Conservation (phyloP, 2,797 vertebrate genomes). For the Molothrus ater region DNA sequence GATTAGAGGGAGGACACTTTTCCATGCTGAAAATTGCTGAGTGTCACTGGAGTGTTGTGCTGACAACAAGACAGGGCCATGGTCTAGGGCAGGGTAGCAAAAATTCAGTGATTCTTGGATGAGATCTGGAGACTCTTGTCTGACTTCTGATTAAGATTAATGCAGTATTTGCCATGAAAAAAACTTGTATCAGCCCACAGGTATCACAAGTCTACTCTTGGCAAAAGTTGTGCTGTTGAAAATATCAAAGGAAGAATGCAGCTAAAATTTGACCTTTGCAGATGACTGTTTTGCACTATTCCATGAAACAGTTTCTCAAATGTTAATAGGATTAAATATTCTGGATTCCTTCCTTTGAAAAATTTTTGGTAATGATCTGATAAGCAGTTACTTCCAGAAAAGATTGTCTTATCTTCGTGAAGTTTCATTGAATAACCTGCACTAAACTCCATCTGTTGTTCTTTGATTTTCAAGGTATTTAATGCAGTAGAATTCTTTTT, state of each 20-base stretch:
- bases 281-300: neutral
- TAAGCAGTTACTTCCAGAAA: neutral
- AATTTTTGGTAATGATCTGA: neutral
- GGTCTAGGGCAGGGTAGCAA: neutral
- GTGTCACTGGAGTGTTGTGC: too few relatives aligned
- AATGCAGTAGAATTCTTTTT: neutral
- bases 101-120: neutral
- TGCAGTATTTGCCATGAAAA: neutral
- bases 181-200: neutral
- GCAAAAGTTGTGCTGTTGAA: neutral
- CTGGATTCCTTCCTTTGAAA: neutral
- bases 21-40: neutral
- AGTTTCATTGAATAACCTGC: neutral
- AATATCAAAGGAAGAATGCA: neutral
- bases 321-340: neutral
- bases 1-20: neutral
- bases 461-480: neutral
- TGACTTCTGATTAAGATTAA: neutral
- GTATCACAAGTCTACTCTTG: neutral
- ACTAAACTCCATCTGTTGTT: neutral
- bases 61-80: accelerated
- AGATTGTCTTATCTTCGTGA: neutral
- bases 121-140: neutral
- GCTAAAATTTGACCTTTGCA: neutral
- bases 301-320: neutral